Evolutionary conservation across 2,113 vertebrate genomes (phyloP), one percentile per base, ranked within the genome.

Genomic region (Bubalus kerabau): DNA sequence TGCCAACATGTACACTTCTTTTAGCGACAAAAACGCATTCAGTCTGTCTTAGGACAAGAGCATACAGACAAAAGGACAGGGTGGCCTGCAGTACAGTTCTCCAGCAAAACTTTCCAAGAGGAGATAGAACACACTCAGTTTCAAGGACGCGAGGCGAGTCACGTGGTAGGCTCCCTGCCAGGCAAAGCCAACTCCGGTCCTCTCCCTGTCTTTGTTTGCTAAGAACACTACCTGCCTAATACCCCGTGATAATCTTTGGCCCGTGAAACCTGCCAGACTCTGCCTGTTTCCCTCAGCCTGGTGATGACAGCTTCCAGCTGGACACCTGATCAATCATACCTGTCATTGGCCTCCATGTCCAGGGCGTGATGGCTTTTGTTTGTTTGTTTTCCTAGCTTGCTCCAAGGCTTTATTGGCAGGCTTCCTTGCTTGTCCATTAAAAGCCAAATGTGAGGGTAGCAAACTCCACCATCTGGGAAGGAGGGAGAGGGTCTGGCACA

Each of bases 291-390:
- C 91, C 90, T 97, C 82, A 96, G 91, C 93, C 86, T 82, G 90
- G 98, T 97, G 98, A 97, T 98, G 98, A 98, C 97, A 98, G 96
- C 86, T 97, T 95, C 94, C 97, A 98, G 97, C 97, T 98, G 97
- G 94, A 98, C 97, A 97, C 97, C 95, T 98, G 98, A 98, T 98
- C 97, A 98, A 96, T 98, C 98, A 98, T 96, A 89, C 92, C 82
- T 97, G 92, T 98, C 97, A 95, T 0, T 96, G 96, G 94, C 57
- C 98, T 90, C 84, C 30, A 2, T 13, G 97, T 97, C 94, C 46
- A 62, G 88, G 54, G 89, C 71, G 21, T 67, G 96, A 97, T 97
- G 64, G 95, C 96, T 89, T 93, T 98, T 98, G 95, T 98, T 98
- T 98, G 95, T 98, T 98, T 98, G 97, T 97, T 98, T 97, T 98